Base-by-base conservation (phyloP, 2,797 vertebrate genomes). In the Phalanger gymnotis region DNA sequence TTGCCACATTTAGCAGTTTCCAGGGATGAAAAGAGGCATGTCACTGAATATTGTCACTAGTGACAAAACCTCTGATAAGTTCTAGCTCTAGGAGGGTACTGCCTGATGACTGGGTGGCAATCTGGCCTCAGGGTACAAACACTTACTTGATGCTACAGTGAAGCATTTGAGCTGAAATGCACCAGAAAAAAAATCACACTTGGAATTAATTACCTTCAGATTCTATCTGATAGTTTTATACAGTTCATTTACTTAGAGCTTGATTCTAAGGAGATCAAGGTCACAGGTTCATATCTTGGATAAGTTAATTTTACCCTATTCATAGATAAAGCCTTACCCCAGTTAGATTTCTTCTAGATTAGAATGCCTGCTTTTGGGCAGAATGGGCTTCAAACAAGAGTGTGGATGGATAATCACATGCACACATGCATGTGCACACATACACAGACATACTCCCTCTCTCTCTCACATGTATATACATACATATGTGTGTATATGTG, bases 1-100 rank as follows among this genome's bases (percentile, higher is more conserved):
- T 4, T 14, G 54, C 13, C 40, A 28, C 52, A 40, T 5, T 31
- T 40, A 53, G 7, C 3, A 34, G 52, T 58, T 53, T 34, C 56
- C 12, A 5, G 9, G 0, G 28, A 22, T 5, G 52, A 53, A 91
- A 90, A 47, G 12, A 52, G 4, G 2, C 3, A 5, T 3, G 5
- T 91, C 57, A 9, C 6, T 0, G 52, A 47, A 73, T 54, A 19
- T 22, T 55, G 31, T 47, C 51, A 16, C 27, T 0, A 0, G 2
- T 54, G 53, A 52, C 47, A 16, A 66, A 27, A 12, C 0, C 55
- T 28, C 54, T 34, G 4, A 4, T 10, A 30, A 0, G 0, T 13
- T n/a, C 27, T 19, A 51, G 30, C 34, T 61, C 27, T 3, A 14
- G 1, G 22, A 5, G 12, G 13, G 7, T 30, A 25, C 51, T 0